Conservation (phyloP, 2,888 invertebrate genomes). For the Polydesmus complanatus region DNA sequence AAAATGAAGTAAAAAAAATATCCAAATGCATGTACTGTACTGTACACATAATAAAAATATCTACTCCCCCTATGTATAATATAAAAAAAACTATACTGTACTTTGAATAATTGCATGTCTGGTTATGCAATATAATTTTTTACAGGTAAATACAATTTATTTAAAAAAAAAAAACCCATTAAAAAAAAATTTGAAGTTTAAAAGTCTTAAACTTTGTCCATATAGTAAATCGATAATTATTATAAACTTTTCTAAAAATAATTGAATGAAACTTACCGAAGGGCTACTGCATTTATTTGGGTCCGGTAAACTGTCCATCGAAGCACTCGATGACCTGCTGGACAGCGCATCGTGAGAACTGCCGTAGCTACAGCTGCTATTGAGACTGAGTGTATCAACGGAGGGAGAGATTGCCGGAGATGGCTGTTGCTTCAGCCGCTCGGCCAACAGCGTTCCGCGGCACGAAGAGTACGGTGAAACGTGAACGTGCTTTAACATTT, state of each 20-base stretch:
- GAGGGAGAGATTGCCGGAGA: background rate
- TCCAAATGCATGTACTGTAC: too few species aligned
- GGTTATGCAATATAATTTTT: too few species aligned
- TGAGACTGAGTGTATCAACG: slow-evolving; percentile 66
- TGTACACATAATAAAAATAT: too few species aligned
- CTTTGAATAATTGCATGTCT: too few species aligned
- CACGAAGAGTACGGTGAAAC: slow-evolving; percentile 59
- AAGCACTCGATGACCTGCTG: slow-evolving; percentile 47
- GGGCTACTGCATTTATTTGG: background rate
- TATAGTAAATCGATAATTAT: too few species aligned
- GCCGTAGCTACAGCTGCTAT: slow-evolving; percentile 52
- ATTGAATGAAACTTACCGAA: background rate
- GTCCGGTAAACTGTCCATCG: slow-evolving; percentile 10
- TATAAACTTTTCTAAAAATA: background rate
- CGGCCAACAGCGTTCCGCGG: background rate
- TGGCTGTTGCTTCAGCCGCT: background rate
- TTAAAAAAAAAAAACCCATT: too few species aligned
- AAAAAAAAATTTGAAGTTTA: too few species aligned
- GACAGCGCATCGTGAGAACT: slow-evolving; percentile 39
- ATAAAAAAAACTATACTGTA: too few species aligned
- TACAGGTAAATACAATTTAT: too few species aligned
- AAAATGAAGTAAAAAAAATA: too few species aligned
- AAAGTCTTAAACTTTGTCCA: too few species aligned
- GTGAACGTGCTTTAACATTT: slow-evolving; percentile 78
- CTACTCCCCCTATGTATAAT: too few species aligned